Conservation (phyloP, 1,140 invertebrate species). For the Scaptodrosophila lebanonensis region DNA sequence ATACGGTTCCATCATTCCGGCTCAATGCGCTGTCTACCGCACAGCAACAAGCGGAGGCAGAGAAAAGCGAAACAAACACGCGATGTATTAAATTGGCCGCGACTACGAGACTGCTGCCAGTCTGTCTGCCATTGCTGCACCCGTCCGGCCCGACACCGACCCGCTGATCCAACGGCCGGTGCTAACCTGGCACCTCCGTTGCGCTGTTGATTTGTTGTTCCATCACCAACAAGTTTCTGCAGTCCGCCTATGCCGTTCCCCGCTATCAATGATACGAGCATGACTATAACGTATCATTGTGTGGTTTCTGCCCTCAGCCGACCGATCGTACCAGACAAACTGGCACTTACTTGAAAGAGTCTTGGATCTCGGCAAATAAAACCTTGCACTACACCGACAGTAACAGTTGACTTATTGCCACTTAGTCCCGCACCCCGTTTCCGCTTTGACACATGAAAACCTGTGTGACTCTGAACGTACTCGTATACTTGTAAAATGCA, state of each 20-base stretch:
- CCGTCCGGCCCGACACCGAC: background rate
- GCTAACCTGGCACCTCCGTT: slow-evolving; percentile 21
- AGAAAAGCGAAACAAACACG: slow-evolving; percentile 50
- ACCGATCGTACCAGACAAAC: slow-evolving; percentile 65
- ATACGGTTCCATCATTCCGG: background rate
- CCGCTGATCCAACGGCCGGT: slow-evolving; percentile 13
- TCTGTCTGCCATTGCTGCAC: slow-evolving; percentile 41
- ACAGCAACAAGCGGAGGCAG: slow-evolving; percentile 50
- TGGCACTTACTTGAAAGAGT: slow-evolving; percentile 65
- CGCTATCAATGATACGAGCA: no score
- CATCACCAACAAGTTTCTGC: slow-evolving; percentile 36
- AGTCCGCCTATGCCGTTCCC: background rate
- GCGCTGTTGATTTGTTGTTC: slow-evolving; percentile 1
- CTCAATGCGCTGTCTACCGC: slow-evolving; percentile 41
- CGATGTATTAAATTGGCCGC: slow-evolving; percentile 50
- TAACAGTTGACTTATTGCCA: background rate
- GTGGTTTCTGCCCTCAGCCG: slow-evolving; percentile 27
- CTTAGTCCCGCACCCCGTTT: background rate
- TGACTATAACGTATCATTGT: no score
- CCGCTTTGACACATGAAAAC: background rate
- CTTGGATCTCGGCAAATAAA: slow-evolving; percentile 54
- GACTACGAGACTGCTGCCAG: slow-evolving; percentile 28
- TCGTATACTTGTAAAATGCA: no score
- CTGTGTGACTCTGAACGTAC: slow-evolving; percentile 26
- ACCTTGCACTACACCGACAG: slow-evolving; percentile 48